phyloP scores from a whole-genome alignment of 1,140 invertebrate genomes.

The Kradibia gibbosae region DNA sequence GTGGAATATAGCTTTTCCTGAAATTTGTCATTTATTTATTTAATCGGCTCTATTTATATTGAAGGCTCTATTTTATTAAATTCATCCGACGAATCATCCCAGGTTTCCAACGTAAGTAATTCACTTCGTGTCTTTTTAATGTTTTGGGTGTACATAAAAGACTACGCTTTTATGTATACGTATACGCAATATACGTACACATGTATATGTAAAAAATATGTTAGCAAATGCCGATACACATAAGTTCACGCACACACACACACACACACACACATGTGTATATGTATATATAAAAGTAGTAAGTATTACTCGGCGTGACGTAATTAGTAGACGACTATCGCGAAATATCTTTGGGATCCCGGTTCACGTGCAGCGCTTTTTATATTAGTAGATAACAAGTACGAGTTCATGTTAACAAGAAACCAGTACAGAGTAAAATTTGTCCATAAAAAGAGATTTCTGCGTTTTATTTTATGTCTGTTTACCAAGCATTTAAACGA shows the following conservation, averaged over 20 bases:
- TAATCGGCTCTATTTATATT: background rate
- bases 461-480: slow-evolving; percentile 33
- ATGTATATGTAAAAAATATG: no score
- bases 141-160: no score
- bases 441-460: slow-evolving; percentile 43
- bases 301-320: background rate
- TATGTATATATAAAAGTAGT: background rate
- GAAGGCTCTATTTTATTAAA: background rate
- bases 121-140: background rate
- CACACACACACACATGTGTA: background rate
- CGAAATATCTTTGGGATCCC: slow-evolving; percentile 40
- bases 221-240: no score
- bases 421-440: no score
- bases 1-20: background rate
- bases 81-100: background rate
- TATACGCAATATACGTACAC: no score
- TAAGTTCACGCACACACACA: background rate
- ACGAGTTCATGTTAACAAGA: slow-evolving; percentile 36
- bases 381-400: slow-evolving; percentile 42
- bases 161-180: no score
- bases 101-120: background rate
- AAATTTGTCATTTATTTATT: background rate
- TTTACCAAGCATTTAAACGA: background rate
- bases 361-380: slow-evolving; percentile 20
- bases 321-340: slow-evolving; percentile 46